Base-by-base conservation (phyloP, 2,113 vertebrate species). In the Oenanthe melanoleuca region DNA sequence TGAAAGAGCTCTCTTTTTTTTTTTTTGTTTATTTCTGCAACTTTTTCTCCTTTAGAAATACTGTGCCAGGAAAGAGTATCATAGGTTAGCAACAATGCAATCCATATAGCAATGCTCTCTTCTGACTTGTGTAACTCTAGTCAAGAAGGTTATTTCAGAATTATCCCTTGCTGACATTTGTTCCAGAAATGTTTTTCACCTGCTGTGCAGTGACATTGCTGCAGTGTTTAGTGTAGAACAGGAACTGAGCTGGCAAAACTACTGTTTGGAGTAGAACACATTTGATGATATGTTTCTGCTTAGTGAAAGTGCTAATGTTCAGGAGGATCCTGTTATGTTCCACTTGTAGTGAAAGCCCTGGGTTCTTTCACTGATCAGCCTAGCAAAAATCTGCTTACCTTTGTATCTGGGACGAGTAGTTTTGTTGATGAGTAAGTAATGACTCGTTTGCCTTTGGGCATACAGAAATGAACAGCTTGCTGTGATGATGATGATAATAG, bases 81-180 rank as follows among this genome's bases (percentile, higher is more conserved):
- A 26, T 7, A 60, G 65, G 25, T 81, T 85, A 65, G 57, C 70
- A 95, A 16, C 78, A 92, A 72, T 80, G 53, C 49, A 57, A 45
- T 59, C 80, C 82, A 5, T 57, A 37, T 20, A 72, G 45, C 60
- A 67, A 29, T 75, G 13, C 38, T 94, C 31, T 90, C 60, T 81
- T 86, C 40, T 92, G 72, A 20, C 23, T 83, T 49, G 57, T 49
- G 40, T 63, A 88, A 60, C 75, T 75, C 75, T 61, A 65, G 64
- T 57, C 65, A 65, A 90, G 75, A 92, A 95, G 92, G 80, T 94
- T 94, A 86, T 88, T 95, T 88, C 65, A 81, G 22, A 96, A 96
- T 95, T 80, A 95, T 94, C 93, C 88, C 93, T 93, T 92, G 88
- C 96, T 94, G 88, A 91, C 86, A 95, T 95, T 95, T 95, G 92